Conservation (phyloP, 2,113 vertebrate genomes). For the Chrysochloris asiatica region DNA sequence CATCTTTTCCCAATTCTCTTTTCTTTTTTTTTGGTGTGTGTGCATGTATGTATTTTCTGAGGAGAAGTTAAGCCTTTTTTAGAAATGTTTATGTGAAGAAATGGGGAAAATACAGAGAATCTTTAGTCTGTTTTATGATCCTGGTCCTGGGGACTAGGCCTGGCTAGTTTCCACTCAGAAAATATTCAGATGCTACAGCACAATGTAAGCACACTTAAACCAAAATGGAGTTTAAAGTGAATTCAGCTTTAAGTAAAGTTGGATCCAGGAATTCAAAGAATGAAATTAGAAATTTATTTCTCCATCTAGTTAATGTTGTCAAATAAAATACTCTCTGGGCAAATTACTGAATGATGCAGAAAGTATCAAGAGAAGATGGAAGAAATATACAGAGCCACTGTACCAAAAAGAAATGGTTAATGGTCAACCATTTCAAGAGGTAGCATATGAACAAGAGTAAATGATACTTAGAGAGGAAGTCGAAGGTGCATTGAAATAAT, state of each 20-base stretch:
- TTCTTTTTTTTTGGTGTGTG: not conserved
- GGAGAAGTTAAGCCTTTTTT: not conserved
- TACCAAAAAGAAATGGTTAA: too few relatives aligned
- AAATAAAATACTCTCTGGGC: not conserved
- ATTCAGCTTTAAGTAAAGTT: not conserved
- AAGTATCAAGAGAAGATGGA: too few relatives aligned
- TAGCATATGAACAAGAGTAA: too few relatives aligned
- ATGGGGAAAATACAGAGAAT: too few relatives aligned
- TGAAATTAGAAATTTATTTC: not conserved
- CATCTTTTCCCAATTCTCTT: not conserved
- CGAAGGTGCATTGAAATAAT: too few relatives aligned
- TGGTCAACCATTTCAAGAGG: too few relatives aligned
- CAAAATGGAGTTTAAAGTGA: not conserved
- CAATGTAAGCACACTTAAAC: not conserved
- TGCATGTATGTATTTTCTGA: too few relatives aligned
- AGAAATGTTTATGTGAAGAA: conserved; percentile 39
- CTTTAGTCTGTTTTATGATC: not conserved
- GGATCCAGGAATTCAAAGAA: not conserved
- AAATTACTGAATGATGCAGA: too few relatives aligned
- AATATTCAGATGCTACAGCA: conserved; percentile 31
- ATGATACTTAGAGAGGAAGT: too few relatives aligned
- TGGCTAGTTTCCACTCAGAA: not conserved
- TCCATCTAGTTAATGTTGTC: not conserved
- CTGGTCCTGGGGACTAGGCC: not conserved
- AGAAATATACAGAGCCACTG: too few relatives aligned